Evolutionary conservation across 2,113 vertebrate species (phyloP).

Genomic region (Xenopus laevis): DNA sequence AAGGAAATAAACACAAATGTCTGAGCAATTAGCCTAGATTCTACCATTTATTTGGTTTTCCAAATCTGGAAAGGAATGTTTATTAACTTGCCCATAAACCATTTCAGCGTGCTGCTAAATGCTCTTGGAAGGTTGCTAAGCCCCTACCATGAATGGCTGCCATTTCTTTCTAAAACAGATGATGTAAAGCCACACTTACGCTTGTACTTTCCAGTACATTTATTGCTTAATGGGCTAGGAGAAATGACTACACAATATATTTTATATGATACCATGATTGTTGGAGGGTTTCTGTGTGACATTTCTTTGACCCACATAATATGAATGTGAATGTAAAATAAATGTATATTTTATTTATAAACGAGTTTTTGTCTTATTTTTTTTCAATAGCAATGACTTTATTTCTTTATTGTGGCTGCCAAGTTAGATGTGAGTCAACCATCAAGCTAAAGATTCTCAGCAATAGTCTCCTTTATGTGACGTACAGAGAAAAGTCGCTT

Average conservation of each 20-base stretch:
- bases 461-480: too few relatives aligned
- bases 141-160: not conserved
- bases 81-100: conserved; percentile 13
- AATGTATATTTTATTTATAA: too few relatives aligned
- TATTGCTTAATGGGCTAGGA: conserved; percentile 5
- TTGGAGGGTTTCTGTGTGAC: too few relatives aligned
- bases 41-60: conserved; percentile 12
- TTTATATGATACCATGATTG: not conserved
- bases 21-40: conserved; percentile 24
- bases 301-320: too few relatives aligned
- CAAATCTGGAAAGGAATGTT: conserved; percentile 6
- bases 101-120: conserved; percentile 25
- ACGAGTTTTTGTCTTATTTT: too few relatives aligned
- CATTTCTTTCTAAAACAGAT: conserved; percentile 19
- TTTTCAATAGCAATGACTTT: too few relatives aligned
- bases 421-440: too few relatives aligned
- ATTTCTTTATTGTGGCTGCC: too few relatives aligned
- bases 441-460: too few relatives aligned
- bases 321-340: too few relatives aligned
- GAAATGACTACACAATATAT: conserved; percentile 1
- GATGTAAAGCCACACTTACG: not conserved
- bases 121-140: conserved; percentile 13
- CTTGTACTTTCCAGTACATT: conserved; percentile 21
- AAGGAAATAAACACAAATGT: conserved; percentile 11
- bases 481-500: too few relatives aligned